Evolutionary conservation across 2,797 vertebrate genomes (phyloP).

Genomic region (Artibeus jamaicensis): DNA sequence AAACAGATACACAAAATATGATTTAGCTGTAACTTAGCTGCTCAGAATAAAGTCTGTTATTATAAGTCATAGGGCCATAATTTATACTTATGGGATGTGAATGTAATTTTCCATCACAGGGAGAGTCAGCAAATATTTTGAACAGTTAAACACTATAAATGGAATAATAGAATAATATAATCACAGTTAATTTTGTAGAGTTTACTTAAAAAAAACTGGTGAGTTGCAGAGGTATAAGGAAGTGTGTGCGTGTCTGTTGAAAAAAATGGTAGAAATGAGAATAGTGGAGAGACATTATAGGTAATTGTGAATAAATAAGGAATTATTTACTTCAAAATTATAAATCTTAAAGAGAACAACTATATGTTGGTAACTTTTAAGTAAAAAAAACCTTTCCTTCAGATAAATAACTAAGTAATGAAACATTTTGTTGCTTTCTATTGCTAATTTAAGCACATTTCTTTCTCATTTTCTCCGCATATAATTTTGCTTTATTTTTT

Average conservation of each 20-base stretch:
- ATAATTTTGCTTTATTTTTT: neutral
- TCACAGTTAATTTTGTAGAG: neutral
- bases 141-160: neutral
- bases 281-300: neutral
- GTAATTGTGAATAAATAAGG: neutral
- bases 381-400: neutral
- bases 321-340: neutral
- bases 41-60: neutral
- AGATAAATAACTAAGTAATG: neutral
- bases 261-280: neutral
- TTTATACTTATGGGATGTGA: neutral
- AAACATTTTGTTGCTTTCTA: neutral
- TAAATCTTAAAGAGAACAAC: neutral
- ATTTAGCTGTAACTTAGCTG: neutral
- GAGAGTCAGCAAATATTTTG: neutral
- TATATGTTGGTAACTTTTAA: neutral
- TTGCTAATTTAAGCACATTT: neutral
- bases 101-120: neutral
- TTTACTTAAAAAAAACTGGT: neutral
- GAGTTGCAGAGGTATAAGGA: neutral
- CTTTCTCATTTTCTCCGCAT: neutral
- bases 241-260: neutral
- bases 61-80: neutral
- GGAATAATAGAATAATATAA: neutral
- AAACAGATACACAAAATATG: neutral